A percentile compares a stretch with the other conserved stretches of the same genome.
Evolutionary conservation across 2,113 vertebrate species (phyloP).

Genomic region (Acanthochromis polyacanthus): DNA sequence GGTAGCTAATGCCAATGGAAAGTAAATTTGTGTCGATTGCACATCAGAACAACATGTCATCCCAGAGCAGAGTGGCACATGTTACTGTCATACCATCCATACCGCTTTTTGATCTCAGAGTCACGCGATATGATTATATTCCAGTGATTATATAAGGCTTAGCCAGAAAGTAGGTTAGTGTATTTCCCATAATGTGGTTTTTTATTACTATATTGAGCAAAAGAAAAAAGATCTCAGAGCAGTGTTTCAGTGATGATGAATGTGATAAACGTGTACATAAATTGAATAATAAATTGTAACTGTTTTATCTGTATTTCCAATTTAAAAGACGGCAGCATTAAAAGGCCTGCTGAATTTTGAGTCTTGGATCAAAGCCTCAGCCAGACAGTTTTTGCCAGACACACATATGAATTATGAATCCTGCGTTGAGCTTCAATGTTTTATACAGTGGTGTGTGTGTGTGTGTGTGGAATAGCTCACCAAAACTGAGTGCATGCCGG

Average conservation of each 20-base stretch:
- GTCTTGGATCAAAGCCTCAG: conserved; percentile 21
- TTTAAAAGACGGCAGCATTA: not conserved
- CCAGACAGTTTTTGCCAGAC: conserved; percentile 49
- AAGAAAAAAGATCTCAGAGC: no score
- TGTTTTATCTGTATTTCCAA: conserved; percentile 3
- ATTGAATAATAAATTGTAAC: not conserved
- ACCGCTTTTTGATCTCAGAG: no score
- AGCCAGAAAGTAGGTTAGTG: no score
- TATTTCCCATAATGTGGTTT: no score
- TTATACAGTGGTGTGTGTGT: conserved; percentile 32
- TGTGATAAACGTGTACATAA: not conserved
- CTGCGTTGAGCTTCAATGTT: conserved; percentile 55
- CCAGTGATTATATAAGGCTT: no score
- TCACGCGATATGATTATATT: no score
- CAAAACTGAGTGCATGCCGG: conserved; percentile 96
- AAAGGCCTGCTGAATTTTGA: conserved; percentile 7
- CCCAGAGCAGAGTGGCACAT: no score
- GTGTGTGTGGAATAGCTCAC: conserved; percentile 82
- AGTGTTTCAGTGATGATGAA: not conserved
- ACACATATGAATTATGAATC: conserved; percentile 71
- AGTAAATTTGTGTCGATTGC: no score
- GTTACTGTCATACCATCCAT: no score
- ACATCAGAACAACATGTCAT: no score
- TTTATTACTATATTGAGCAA: no score
- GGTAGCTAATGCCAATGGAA: no score